A percentile compares a stretch with the other conserved stretches of the same genome.
These are phyloP conservation scores for Neoniphon sammara DNA, from an alignment of 2,797 vertebrate species.

Conservation along the genomic window DNA sequence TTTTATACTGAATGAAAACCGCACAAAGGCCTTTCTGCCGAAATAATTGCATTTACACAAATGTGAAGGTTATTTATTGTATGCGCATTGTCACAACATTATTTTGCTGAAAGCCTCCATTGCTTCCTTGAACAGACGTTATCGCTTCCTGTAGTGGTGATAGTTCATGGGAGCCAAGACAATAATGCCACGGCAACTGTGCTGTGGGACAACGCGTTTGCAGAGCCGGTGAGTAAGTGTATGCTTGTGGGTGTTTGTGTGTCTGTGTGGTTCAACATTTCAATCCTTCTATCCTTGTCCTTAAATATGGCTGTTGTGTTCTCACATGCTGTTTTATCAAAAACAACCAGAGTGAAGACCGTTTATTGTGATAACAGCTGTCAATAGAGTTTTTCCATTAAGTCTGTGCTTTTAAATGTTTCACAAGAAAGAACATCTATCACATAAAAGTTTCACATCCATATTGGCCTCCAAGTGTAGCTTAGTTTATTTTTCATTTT, in stretches of 20 bases:
- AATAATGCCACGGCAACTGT: slow-evolving; percentile 97
- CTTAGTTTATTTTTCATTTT: no score
- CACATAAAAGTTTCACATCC: no score
- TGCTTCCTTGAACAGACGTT: slow-evolving; percentile 83
- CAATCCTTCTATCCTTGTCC: no score
- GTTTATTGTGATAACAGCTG: no score
- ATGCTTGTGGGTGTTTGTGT: not conserved
- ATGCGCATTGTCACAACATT: not conserved
- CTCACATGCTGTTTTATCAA: no score
- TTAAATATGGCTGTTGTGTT: no score
- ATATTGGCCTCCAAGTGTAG: no score
- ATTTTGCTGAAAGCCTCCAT: not conserved
- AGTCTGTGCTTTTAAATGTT: not conserved
- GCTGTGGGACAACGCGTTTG: slow-evolving; percentile 97
- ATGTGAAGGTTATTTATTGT: not conserved
- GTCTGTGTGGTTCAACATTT: not conserved
- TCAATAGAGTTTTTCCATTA: not conserved
- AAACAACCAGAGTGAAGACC: no score
- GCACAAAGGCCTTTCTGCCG: not conserved
- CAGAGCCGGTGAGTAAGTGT: slow-evolving; percentile 89
- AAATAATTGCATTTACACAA: not conserved
- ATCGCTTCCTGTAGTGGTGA: slow-evolving; percentile 96
- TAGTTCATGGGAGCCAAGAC: slow-evolving; percentile 98
- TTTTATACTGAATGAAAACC: not conserved
- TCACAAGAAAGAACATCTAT: no score